Evolutionary conservation across 2,888 invertebrate genomes (phyloP).

Genomic region (Netelia inedita): DNA sequence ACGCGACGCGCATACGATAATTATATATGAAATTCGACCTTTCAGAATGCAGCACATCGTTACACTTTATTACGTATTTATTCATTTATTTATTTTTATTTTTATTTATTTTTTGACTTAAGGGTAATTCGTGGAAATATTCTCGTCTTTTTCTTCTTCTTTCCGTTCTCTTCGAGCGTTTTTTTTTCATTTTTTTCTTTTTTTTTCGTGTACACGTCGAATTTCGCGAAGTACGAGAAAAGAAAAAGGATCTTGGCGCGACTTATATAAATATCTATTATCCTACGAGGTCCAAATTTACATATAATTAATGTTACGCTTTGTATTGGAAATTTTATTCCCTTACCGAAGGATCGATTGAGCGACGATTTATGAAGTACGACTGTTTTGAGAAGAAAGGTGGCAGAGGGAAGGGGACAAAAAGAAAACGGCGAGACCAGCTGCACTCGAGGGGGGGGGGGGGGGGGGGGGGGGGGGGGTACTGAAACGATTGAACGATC

Average conservation of each 20-base stretch:
- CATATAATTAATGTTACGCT: constrained; percentile 29
- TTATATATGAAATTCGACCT: constrained; percentile 61
- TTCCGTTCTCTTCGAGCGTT: constrained; percentile 10
- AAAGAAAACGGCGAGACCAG: constrained; percentile 75
- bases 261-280: constrained; percentile 57
- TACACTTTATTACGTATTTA: constrained; percentile 44
- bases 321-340: constrained; percentile 42
- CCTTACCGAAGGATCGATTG: constrained; percentile 27
- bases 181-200: too few species aligned
- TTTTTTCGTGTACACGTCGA: not conserved
- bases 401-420: constrained; percentile 44
- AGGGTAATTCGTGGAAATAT: not conserved
- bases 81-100: constrained; percentile 26
- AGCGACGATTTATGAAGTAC: constrained; percentile 41
- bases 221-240: not conserved
- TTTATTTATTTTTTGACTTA: not conserved
- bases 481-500: constrained; percentile 67
- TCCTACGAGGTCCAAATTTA: constrained; percentile 53
- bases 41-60: constrained; percentile 26
- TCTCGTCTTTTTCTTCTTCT: not conserved
- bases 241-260: constrained; percentile 31
- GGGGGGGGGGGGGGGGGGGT: constrained; percentile 4
- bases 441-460: constrained; percentile 70
- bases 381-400: not conserved
- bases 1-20: constrained; percentile 27